Conservation (phyloP, 2,888 invertebrate genomes). For the Danaus chrysippus region DNA sequence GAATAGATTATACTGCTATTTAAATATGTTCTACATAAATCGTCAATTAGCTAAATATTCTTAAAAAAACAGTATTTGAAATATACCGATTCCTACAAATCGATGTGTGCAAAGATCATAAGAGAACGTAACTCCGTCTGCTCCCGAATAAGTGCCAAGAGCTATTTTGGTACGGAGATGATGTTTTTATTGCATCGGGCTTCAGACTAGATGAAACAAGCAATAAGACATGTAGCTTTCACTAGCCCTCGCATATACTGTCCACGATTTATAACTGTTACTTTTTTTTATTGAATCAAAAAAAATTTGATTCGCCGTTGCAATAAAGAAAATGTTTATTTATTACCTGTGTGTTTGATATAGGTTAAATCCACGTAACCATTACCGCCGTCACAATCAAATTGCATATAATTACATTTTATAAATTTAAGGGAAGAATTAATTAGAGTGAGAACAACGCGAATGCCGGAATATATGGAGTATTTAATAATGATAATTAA, state of each 20-base stretch:
- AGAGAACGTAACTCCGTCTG: conserved; percentile 6
- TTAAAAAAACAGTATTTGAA: neutral
- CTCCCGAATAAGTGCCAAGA: conserved; percentile 63
- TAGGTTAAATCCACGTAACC: neutral
- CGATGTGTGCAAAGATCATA: conserved; percentile 4
- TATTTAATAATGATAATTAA: neutral
- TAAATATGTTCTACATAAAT: too few relatives aligned
- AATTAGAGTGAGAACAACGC: neutral
- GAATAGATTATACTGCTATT: too few relatives aligned
- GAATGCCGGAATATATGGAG: neutral
- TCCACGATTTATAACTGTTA: neutral
- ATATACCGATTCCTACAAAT: neutral
- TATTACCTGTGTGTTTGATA: neutral
- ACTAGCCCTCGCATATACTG: conserved; percentile 47
- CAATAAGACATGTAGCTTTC: conserved; percentile 70
- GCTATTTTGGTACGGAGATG: conserved; percentile 77
- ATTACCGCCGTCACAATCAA: too few relatives aligned
- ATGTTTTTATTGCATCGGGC: conserved; percentile 77
- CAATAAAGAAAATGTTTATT: too few relatives aligned
- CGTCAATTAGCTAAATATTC: too few relatives aligned
- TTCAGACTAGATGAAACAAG: conserved; percentile 61
- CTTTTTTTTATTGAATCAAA: neutral
- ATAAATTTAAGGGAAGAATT: neutral
- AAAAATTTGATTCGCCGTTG: too few relatives aligned
- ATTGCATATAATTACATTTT: too few relatives aligned